These are phyloP conservation scores for Dinoponera quadriceps DNA, from an alignment of 1,140 invertebrate genomes.

Conservation along the genomic window DNA sequence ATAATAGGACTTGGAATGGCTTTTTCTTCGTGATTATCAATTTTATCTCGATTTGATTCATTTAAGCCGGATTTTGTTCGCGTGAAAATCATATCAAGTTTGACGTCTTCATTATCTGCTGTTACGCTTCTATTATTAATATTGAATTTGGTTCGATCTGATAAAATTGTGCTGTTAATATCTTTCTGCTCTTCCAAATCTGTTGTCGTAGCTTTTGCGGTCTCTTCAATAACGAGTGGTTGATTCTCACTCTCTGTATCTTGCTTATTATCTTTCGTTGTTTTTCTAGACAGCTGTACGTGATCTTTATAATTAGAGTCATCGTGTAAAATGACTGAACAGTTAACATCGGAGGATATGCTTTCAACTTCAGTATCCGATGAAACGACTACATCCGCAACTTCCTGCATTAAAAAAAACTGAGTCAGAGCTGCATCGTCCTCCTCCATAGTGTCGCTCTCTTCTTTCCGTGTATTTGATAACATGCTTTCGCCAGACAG, in stretches of 20 bases:
- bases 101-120: not conserved
- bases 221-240: not conserved
- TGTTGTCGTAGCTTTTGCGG: conserved; percentile 24
- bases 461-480: not conserved
- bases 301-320: not conserved
- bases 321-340: not conserved
- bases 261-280: not conserved
- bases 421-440: not conserved
- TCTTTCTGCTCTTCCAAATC: conserved; percentile 17
- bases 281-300: not conserved
- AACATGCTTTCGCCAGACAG: conserved; percentile 12
- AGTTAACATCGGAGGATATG: conserved; percentile 12
- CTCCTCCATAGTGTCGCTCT: not conserved
- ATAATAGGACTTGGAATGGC: conserved; percentile 51
- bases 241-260: conserved; percentile 8
- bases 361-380: conserved; percentile 41
- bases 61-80: conserved; percentile 16
- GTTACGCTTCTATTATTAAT: not conserved
- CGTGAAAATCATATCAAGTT: not conserved
- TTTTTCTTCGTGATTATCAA: not conserved
- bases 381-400: conserved; percentile 8
- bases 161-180: not conserved
- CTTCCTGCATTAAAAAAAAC: conserved; percentile 22
- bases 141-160: conserved; percentile 7
- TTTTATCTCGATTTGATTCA: not conserved